Conservation (phyloP, 2,888 invertebrate genomes). For the Pandemis heparana region DNA sequence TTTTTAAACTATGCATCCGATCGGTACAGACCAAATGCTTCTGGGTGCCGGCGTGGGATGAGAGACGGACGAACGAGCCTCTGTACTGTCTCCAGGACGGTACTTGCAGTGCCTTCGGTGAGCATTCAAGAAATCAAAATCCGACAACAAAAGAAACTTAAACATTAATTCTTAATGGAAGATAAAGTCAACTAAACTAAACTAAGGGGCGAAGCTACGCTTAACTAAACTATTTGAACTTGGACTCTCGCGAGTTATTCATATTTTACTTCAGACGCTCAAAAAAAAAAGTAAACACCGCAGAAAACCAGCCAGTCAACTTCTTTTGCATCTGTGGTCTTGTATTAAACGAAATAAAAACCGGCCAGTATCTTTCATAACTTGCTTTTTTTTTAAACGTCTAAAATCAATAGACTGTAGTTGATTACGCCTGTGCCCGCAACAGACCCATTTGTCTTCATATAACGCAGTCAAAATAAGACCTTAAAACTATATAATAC, state of each 20-base stretch:
- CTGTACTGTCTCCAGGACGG: slow-evolving; percentile 68
- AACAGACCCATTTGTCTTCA: slow-evolving; percentile 30
- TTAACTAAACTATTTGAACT: slow-evolving; percentile 37
- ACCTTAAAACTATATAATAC: slow-evolving; percentile 48
- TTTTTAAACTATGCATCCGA: slow-evolving; percentile 79
- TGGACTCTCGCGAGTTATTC: slow-evolving; percentile 12
- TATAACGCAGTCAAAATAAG: slow-evolving; percentile 38
- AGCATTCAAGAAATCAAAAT: slow-evolving; percentile 56
- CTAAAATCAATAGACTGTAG: background rate
- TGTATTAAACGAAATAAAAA: too few relatives aligned
- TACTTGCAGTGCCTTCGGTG: slow-evolving; percentile 56
- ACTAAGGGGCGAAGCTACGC: slow-evolving; percentile 57
- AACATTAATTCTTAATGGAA: slow-evolving; percentile 78
- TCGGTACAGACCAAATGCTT: slow-evolving; percentile 71
- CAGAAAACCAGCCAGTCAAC: background rate
- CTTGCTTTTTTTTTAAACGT: background rate
- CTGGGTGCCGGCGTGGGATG: slow-evolving; percentile 56
- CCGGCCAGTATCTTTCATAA: background rate
- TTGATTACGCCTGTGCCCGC: slow-evolving; percentile 10
- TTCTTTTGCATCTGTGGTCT: too few relatives aligned
- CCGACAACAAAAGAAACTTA: slow-evolving; percentile 72
- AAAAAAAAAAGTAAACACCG: background rate
- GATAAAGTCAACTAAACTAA: slow-evolving; percentile 81
- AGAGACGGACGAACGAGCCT: slow-evolving; percentile 49
- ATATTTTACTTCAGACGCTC: background rate